Conservation (phyloP, 2,888 invertebrate species). For the Exocentrus adspersus region DNA sequence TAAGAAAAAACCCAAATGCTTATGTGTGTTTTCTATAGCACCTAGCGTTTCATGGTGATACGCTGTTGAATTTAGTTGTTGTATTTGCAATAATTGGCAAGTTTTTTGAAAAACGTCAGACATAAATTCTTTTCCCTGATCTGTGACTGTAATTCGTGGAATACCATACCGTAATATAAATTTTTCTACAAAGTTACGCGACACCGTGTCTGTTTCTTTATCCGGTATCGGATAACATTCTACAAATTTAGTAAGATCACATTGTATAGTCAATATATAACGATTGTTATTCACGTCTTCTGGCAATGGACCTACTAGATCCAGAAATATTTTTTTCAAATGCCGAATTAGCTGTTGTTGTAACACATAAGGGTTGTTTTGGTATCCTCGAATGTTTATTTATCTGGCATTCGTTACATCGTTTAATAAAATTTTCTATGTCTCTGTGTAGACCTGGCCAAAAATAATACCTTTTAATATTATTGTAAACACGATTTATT, state of each 20-base stretch:
- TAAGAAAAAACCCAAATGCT: too few relatives aligned
- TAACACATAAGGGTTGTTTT: constrained; percentile 30
- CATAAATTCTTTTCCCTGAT: constrained; percentile 36
- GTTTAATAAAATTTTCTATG: constrained; percentile 34
- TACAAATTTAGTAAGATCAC: constrained; percentile 36
- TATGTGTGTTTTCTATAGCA: too few relatives aligned
- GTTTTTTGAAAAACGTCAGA: constrained; percentile 20
- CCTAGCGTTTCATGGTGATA: too few relatives aligned
- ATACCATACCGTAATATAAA: constrained; percentile 38
- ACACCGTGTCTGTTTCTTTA: constrained; percentile 28
- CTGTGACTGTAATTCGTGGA: constrained; percentile 32
- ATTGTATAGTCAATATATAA: constrained; percentile 23
- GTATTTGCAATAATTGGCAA: constrained; percentile 15
- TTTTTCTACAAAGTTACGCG: constrained; percentile 33
- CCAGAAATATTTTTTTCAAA: constrained; percentile 39
- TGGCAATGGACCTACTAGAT: constrained; percentile 34
- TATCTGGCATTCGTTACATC: constrained; percentile 29
- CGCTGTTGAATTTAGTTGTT: too few relatives aligned
- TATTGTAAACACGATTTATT: too few relatives aligned
- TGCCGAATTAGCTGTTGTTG: constrained; percentile 33
- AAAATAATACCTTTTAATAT: constrained; percentile 35
- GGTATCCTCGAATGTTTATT: constrained; percentile 19
- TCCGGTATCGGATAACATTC: constrained; percentile 30
- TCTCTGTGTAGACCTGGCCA: constrained; percentile 32
- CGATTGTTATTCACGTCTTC: background rate